Evolutionary conservation across 64 coral and sea anemone genomes (phyloP).

Genomic region (Montipora efflorescens): DNA sequence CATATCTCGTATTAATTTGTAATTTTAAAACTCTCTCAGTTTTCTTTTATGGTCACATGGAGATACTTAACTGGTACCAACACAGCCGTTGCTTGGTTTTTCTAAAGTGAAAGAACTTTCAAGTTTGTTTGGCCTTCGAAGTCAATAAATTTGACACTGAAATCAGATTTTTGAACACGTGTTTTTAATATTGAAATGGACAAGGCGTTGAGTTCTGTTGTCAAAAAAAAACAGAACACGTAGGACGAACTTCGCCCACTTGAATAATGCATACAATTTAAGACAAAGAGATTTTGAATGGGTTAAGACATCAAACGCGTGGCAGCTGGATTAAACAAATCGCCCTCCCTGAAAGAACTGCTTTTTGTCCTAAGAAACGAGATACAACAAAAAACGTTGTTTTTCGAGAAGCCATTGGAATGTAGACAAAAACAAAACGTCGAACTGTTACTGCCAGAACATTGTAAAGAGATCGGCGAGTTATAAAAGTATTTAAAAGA

Average conservation of each 20-base stretch:
- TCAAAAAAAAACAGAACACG: neutral
- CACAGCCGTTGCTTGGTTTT: no score
- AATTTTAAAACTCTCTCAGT: no score
- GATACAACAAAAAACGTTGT: neutral
- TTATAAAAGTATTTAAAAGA: neutral
- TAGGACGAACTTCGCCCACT: constrained; percentile 24
- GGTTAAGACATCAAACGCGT: constrained; percentile 6
- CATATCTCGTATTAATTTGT: no score
- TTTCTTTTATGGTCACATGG: no score
- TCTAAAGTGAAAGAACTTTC: no score
- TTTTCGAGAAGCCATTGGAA: constrained; percentile 1
- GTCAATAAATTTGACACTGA: neutral
- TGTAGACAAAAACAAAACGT: neutral
- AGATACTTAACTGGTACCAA: no score
- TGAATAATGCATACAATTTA: constrained; percentile 34
- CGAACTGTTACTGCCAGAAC: neutral
- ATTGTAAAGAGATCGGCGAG: no score
- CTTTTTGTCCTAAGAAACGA: neutral
- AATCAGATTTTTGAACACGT: constrained; percentile 5
- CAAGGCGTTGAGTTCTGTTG: neutral
- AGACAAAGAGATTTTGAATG: constrained; percentile 4
- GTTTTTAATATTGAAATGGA: neutral
- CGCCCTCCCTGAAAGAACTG: neutral
- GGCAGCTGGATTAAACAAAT: constrained; percentile 30
- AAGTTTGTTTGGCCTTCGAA: neutral